phyloP scores from a whole-genome alignment of 2,888 invertebrate genomes.

The Lepidonotus clava region DNA sequence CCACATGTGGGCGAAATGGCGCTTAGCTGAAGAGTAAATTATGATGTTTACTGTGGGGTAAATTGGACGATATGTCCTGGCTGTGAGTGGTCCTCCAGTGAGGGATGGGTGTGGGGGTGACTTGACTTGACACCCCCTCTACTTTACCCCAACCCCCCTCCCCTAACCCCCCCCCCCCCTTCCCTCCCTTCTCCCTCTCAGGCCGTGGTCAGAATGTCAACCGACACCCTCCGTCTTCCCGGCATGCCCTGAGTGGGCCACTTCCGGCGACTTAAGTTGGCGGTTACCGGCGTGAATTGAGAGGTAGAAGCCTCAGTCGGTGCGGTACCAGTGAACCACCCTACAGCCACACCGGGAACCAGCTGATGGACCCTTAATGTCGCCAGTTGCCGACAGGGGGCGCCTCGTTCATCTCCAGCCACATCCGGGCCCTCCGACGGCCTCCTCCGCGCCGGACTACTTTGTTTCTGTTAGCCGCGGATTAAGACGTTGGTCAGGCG shows the following conservation, averaged over 20 bases:
- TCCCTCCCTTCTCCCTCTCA: neutral
- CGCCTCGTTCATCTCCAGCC: conserved; percentile 37
- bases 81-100: no score
- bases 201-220: conserved; percentile 40
- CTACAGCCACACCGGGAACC: neutral
- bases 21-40: no score
- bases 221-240: conserved; percentile 36
- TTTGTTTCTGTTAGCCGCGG: conserved; percentile 50
- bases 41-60: no score
- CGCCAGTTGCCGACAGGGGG: neutral
- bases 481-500: conserved; percentile 19
- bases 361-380: neutral
- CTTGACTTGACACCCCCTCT: neutral
- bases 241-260: conserved; percentile 24
- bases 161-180: no score
- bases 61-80: no score
- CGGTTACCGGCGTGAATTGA: conserved; percentile 44
- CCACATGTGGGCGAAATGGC: no score
- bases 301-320: neutral
- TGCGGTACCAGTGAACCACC: neutral
- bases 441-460: conserved; percentile 15
- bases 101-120: neutral
- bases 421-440: neutral
- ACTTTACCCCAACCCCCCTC: no score
- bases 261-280: conserved; percentile 35